Percentiles rank a stretch among this genome's conserved stretches.
phyloP scores from a whole-genome alignment of 2,113 vertebrate species.

The Pedionomus torquatus region DNA sequence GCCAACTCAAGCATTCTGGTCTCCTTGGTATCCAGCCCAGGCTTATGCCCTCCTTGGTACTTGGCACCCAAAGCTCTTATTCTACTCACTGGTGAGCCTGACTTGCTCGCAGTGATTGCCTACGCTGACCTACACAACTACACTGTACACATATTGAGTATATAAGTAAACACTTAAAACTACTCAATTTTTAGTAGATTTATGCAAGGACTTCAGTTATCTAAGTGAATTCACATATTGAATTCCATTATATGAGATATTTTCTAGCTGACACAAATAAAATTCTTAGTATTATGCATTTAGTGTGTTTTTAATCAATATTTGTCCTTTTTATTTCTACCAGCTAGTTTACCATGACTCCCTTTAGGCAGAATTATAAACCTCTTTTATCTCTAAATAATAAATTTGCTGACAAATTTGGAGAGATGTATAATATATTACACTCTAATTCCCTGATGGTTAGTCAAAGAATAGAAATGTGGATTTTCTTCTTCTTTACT shows the following conservation, averaged over 20 bases:
- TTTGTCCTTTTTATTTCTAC: neutral
- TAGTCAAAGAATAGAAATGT: neutral
- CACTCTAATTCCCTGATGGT: neutral
- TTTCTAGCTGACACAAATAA: neutral
- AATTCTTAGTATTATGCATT: neutral
- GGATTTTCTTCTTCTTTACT: neutral
- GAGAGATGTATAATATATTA: neutral
- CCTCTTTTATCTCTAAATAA: neutral
- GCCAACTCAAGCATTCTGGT: rapidly evolving
- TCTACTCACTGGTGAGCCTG: neutral
- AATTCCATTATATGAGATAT: neutral
- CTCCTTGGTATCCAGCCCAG: neutral
- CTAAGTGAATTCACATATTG: neutral
- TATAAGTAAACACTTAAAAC: neutral
- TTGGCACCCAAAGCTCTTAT: neutral
- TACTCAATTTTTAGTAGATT: neutral
- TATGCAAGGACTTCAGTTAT: neutral
- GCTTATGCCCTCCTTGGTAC: neutral
- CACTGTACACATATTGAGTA: rapidly evolving
- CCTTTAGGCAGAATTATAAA: neutral
- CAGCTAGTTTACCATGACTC: neutral
- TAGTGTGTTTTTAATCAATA: neutral
- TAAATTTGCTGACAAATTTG: neutral
- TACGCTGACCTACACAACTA: neutral
- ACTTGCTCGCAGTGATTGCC: neutral